Evolutionary conservation across 2,888 invertebrate species (phyloP).

Genomic region (Prionchulus punctatus): DNA sequence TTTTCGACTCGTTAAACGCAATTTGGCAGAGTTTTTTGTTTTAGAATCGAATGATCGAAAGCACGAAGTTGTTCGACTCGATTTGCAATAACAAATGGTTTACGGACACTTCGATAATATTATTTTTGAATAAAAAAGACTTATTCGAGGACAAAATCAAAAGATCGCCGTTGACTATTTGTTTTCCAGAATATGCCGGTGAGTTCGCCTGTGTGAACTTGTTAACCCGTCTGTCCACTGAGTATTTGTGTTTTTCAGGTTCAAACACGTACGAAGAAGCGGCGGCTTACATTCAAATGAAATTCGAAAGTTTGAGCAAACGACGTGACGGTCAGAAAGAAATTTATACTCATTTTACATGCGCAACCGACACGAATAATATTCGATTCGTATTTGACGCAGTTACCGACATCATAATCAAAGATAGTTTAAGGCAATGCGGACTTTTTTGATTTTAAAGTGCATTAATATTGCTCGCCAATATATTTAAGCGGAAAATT

Average conservation of each 20-base stretch:
- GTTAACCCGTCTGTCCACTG: background rate
- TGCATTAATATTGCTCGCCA: no score
- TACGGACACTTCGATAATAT: conserved; percentile 69
- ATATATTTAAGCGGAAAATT: no score
- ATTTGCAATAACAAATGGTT: conserved; percentile 89
- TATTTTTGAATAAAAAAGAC: conserved; percentile 80
- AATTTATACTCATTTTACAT: conserved; percentile 70
- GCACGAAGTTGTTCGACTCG: conserved; percentile 74
- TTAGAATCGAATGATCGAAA: conserved; percentile 75
- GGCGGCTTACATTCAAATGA: conserved; percentile 65
- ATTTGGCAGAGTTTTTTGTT: conserved; percentile 11
- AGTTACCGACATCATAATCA: conserved; percentile 76
- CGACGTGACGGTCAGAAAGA: conserved; percentile 64
- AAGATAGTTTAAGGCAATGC: conserved; percentile 72
- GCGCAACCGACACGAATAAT: conserved; percentile 73
- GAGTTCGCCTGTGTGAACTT: conserved; percentile 13
- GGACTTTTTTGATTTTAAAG: conserved; percentile 48
- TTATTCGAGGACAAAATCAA: conserved; percentile 72
- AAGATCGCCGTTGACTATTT: conserved; percentile 61
- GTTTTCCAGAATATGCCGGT: conserved; percentile 76
- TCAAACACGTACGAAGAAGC: conserved; percentile 68
- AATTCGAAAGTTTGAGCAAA: conserved; percentile 76
- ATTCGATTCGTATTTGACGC: conserved; percentile 57
- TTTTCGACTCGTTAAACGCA: background rate
- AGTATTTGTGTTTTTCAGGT: conserved; percentile 39